Conservation (phyloP, 2,113 vertebrate species). For the Zosterops hypoxanthus region DNA sequence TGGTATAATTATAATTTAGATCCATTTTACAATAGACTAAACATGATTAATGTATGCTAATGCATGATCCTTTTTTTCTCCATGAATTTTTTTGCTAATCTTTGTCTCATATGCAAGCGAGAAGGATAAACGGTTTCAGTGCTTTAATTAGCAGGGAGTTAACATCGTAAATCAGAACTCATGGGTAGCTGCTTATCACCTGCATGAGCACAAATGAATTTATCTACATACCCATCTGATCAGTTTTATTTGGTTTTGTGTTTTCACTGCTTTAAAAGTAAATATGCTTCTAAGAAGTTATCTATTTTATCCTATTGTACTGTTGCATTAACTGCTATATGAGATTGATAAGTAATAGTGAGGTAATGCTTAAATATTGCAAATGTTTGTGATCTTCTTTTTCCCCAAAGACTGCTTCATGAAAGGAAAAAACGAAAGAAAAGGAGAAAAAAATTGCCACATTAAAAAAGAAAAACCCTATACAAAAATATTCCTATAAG, state of each 20-base stretch:
- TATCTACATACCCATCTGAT: not conserved
- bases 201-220: not conserved
- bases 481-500: not conserved
- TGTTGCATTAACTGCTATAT: not conserved
- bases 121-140: not conserved
- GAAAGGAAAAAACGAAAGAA: not conserved
- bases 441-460: rapidly evolving
- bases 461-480: not conserved
- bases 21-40: not conserved
- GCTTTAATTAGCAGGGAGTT: not conserved
- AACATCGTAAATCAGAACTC: not conserved
- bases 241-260: not conserved
- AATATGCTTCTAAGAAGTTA: not conserved
- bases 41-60: not conserved
- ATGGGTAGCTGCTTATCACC: not conserved
- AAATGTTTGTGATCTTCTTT: not conserved
- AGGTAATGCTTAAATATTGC: not conserved
- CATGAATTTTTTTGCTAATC: not conserved
- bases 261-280: not conserved
- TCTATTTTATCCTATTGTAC: not conserved
- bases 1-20: not conserved
- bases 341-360: not conserved
- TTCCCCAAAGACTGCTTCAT: not conserved
- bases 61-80: not conserved
- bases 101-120: not conserved